Base-by-base conservation (phyloP, 2,797 vertebrate genomes). In the Clamator glandarius region DNA sequence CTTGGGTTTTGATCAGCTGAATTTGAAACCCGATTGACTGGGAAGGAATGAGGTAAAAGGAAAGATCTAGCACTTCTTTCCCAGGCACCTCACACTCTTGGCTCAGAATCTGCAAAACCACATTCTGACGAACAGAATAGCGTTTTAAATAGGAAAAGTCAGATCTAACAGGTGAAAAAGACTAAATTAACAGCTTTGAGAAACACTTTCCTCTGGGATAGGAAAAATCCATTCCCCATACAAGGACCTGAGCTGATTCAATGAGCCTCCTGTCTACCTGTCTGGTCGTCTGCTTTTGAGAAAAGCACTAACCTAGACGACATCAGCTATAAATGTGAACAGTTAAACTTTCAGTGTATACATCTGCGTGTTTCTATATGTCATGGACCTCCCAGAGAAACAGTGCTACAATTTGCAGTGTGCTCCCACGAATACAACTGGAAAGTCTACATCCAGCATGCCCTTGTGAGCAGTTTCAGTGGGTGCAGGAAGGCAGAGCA, bases 1-100 rank as follows among this genome's bases (percentile, higher is more conserved):
- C 77, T 96, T 52, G 25, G 39, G 48, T 82, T 95, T 93, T 86
- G 61, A 79, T 82, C 52, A 93, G 86, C 44, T 5, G 2, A 50
- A 33, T 84, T 83, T 83, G 81, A 89, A 89, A 73, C 46, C 25
- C 51, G 15, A 12, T 35, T 82, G 78, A 42, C 59, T 79, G 80
- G 80, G 90, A 62, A 72, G 72, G 31, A 67, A 48, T 15, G 44
- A 91, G 35, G 74, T 25, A 36, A 82, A 82, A 88, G 39, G 46
- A 75, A 86, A 76, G 35, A 75, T 28, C 41, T 57, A 33, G 36
- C 50, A 29, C 17, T 75, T 67, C 80, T 84, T 72, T 64, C 33
- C 31, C 64, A 68, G 35, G 74, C 31, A 21, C 17, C n/a, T 90
- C 42, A 42, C 35, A 24, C 1, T 0, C 75, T 55, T 50, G 63